Evolutionary conservation across 2,113 vertebrate species (phyloP).

Genomic region (Tiliqua scincoides): DNA sequence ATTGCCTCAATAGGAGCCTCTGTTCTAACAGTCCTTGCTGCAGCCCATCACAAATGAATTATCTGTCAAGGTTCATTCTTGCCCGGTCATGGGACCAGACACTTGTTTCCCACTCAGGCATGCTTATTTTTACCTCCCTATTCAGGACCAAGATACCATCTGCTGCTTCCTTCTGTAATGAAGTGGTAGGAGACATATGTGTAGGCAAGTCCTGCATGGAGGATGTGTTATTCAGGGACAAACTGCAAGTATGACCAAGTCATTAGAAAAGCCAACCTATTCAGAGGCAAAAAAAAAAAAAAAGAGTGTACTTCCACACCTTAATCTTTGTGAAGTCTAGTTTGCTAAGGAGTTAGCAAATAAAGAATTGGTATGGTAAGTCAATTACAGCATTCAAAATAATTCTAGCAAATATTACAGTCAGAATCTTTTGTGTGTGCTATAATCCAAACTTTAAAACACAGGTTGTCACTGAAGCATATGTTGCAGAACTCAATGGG

Average conservation of each 20-base stretch:
- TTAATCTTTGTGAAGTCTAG: neutral
- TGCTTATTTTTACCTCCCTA: neutral
- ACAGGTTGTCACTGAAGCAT: constrained; percentile 2
- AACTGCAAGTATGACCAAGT: neutral
- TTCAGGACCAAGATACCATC: neutral
- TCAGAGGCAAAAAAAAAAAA: neutral
- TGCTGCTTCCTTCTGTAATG: neutral
- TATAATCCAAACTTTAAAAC: neutral
- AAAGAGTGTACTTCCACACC: neutral
- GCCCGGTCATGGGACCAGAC: neutral
- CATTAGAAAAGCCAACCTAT: neutral
- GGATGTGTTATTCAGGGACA: neutral
- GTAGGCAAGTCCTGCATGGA: neutral
- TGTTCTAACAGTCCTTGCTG: too few relatives aligned
- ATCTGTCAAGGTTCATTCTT: too few relatives aligned
- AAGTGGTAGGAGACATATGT: neutral
- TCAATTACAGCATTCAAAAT: neutral
- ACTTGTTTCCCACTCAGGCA: neutral
- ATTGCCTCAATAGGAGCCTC: neutral
- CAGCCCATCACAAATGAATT: too few relatives aligned
- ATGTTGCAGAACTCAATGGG: constrained; percentile 1
- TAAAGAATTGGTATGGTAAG: neutral
- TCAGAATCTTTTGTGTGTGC: neutral
- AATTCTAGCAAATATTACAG: neutral
- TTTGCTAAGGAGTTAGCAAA: neutral